Base-by-base conservation (phyloP, 2,797 vertebrate genomes). In the Anas bahamensis region DNA sequence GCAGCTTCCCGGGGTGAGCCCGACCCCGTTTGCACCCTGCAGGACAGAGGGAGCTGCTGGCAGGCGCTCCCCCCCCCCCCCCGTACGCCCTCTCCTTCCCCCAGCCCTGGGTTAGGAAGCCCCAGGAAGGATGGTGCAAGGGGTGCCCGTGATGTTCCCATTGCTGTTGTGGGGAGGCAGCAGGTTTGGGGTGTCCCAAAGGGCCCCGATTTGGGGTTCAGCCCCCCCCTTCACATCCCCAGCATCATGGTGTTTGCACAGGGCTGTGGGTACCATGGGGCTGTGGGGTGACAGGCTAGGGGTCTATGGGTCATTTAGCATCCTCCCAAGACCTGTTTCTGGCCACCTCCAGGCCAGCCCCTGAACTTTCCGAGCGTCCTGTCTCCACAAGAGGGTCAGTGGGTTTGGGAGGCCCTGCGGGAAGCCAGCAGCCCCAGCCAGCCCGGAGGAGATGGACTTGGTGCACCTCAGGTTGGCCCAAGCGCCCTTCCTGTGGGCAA, bases 401-500 rank as follows among this genome's bases (percentile, higher is more conserved):
- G 3, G 1, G 4, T 17, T 2, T 22, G 8, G 55, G 9, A 11
- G 12, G 24, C 63, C 44, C 73, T 22, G 37, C 55, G 17, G 59
- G 52, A 44, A 70, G 68, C 59, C 70, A 8, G 63, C 55, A 86
- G 78, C 39, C 26, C 61, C 61, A 63, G 39, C 29, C 39, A 64
- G 37, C 44, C 74, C 13, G 65, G 41, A 63, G 15, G 44, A 74
- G 55, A 59, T 48, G 39, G 37, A 64, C 68, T 60, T 13, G 33
- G 39, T 44, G 81, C 76, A 53, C 68, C 78, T 83, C 52, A 12
- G 75, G 75, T 76, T 87, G 79, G 41, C 73, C 70, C 68, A 24
- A 39, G 37, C 53, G 80, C 82, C 89, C 92, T 79, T 91, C 86
- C 86, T 86, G 68, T 9, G 73, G 64, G 83, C 92, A 75, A 56